Percentiles rank a stretch among this genome's conserved stretches.
phyloP scores from a whole-genome alignment of 2,113 vertebrate species.

The Acinonyx jubatus region DNA sequence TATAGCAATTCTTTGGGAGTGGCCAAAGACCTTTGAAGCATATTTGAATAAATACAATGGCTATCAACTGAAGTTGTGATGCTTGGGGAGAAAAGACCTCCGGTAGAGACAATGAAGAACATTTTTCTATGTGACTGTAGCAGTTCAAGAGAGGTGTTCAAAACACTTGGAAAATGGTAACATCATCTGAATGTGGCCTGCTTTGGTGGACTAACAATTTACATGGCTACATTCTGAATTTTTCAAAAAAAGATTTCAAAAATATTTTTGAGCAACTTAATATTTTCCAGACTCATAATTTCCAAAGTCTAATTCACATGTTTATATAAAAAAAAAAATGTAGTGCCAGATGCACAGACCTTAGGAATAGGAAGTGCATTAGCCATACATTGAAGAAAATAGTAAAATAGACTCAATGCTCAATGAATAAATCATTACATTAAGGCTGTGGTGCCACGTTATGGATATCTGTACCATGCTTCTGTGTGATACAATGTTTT shows the following conservation, averaged over 20 bases:
- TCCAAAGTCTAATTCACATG: background rate
- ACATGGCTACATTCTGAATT: background rate
- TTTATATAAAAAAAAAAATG: background rate
- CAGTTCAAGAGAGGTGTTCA: background rate
- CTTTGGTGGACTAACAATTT: background rate
- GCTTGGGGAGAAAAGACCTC: background rate
- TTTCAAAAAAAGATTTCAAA: background rate
- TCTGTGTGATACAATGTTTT: background rate
- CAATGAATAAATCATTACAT: background rate
- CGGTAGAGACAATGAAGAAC: background rate
- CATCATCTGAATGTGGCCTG: background rate
- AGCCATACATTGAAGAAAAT: background rate
- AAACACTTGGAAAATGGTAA: background rate
- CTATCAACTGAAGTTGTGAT: background rate
- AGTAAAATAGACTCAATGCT: background rate
- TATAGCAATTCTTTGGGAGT: background rate
- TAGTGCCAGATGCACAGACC: background rate
- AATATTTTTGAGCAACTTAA: background rate
- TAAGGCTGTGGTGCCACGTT: background rate
- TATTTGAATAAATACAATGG: background rate
- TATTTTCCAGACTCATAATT: background rate
- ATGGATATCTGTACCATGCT: background rate
- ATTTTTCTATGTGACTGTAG: background rate
- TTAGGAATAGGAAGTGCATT: background rate
- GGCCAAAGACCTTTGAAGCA: background rate